Percentiles rank a stretch among this genome's conserved stretches.
Conservation (phyloP, 2,113 vertebrate genomes). For the Hucho hucho region DNA sequence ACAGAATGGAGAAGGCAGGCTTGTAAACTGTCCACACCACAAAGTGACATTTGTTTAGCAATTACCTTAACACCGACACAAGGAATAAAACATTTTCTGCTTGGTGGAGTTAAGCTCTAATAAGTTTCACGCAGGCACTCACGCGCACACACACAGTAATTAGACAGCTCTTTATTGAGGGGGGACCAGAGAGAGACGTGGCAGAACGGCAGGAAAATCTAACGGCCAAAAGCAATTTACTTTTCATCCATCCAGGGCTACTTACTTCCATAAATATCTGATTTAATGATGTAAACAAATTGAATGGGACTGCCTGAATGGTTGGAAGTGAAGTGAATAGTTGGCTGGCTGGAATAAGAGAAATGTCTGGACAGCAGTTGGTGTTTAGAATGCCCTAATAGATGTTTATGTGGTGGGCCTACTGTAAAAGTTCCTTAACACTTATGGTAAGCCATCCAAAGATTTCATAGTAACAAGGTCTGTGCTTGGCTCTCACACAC, state of each 20-base stretch:
- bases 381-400: constrained; percentile 36
- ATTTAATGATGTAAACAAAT: constrained; percentile 66
- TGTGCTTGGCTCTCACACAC: not conserved
- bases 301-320: constrained; percentile 20
- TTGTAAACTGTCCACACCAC: constrained; percentile 48
- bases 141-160: constrained; percentile 54
- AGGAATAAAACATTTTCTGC: too few relatives aligned
- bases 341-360: constrained; percentile 14
- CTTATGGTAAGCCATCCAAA: constrained; percentile 14
- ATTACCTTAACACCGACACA: constrained; percentile 74
- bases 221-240: constrained; percentile 56
- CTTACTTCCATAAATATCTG: constrained; percentile 61
- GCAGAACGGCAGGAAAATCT: constrained; percentile 44
- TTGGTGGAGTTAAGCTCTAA: too few relatives aligned
- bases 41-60: constrained; percentile 66
- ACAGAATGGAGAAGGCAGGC: constrained; percentile 31
- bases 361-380: constrained; percentile 6
- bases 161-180: constrained; percentile 60
- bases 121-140: constrained; percentile 50
- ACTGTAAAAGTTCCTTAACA: constrained; percentile 22
- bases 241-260: constrained; percentile 14
- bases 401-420: constrained; percentile 30
- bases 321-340: not conserved
- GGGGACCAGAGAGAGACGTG: constrained; percentile 42
- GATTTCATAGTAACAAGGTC: constrained; percentile 2